Percentiles rank a stretch among this genome's conserved stretches.
phyloP scores from a whole-genome alignment of 2,888 invertebrate genomes.

The Folsomia manolachei region DNA sequence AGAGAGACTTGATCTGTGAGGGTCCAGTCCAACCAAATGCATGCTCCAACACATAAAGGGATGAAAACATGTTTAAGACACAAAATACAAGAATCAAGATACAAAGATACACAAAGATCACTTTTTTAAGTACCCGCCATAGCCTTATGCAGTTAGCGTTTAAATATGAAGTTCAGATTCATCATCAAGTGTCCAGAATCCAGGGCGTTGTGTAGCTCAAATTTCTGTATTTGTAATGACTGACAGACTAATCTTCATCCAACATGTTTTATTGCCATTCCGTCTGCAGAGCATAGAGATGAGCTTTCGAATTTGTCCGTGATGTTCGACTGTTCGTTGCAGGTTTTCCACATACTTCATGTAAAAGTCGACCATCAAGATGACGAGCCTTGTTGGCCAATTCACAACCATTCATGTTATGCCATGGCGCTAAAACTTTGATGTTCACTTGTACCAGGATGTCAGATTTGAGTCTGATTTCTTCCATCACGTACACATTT shows the following conservation, averaged over 20 bases:
- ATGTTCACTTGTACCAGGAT: background rate
- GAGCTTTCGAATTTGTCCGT: too few species aligned
- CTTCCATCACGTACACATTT: too few species aligned
- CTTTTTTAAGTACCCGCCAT: background rate
- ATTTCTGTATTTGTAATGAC: conserved; percentile 24
- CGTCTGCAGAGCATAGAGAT: too few species aligned
- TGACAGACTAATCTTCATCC: conserved; percentile 40
- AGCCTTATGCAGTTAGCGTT: background rate
- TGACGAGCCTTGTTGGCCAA: too few species aligned
- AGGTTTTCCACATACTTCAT: too few species aligned
- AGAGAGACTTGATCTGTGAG: too few species aligned
- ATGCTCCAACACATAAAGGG: conserved; percentile 8
- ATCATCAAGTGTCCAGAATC: conserved; percentile 24
- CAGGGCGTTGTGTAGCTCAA: conserved; percentile 30
- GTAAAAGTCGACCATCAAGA: too few species aligned
- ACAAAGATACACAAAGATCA: background rate
- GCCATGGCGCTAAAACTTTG: conserved; percentile 3
- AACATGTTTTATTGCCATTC: too few species aligned
- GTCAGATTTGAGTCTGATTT: background rate
- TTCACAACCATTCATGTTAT: too few species aligned
- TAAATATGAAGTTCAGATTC: background rate
- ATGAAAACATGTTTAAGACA: conserved; percentile 14
- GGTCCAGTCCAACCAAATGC: too few species aligned
- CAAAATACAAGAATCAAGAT: background rate
- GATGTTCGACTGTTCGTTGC: too few species aligned